Base-by-base conservation (phyloP, 2,113 vertebrate species). In the Caloenas nicobarica region DNA sequence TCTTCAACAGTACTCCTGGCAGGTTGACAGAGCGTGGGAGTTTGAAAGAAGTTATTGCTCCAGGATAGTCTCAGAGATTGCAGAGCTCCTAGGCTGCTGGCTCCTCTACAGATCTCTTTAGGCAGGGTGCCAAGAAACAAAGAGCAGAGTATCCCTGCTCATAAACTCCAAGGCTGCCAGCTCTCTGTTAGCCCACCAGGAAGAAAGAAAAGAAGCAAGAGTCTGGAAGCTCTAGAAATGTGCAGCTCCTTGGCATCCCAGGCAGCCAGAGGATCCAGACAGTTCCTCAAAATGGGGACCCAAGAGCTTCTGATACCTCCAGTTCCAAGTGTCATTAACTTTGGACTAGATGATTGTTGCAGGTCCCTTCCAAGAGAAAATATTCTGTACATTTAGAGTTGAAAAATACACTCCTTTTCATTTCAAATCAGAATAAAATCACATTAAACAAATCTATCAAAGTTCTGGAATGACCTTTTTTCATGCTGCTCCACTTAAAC, bases 11-110 rank as follows among this genome's bases (percentile, higher is more conserved):
- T 77, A 81, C 61, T 92, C 56, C 91, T 95, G 94, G 96, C 91
- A 95, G 82, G 57, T 64, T 97, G 95, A 89, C 96, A 97, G 89
- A 53, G 73, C 95, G 96, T 96, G 73, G 95, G 96, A 95, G 95
- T 96, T 91, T 91, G 74, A 88, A 95, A 92, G 60, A 95, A 96
- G 81, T 92, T 93, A 76, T 16, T 92, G 94, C 95, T 95, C 48
- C 69, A 85, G 91, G 95, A 96, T 93, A 86, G 90, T 91, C 86
- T 95, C 81, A 72, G 91, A 71, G 77, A 87, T 53, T 92, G 89
- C 72, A 92, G 86, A 81, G 7, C 81, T 95, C 84, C 83, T 91
- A 92, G 81, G 65, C 9, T 96, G 91, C 69, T 96, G 95, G 93
- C 93, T 96, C 7, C 34, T 81, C 81, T 89, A 91, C 95, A 96